Conservation (phyloP, 2,888 invertebrate genomes). For the Chrysolina haemoptera region DNA sequence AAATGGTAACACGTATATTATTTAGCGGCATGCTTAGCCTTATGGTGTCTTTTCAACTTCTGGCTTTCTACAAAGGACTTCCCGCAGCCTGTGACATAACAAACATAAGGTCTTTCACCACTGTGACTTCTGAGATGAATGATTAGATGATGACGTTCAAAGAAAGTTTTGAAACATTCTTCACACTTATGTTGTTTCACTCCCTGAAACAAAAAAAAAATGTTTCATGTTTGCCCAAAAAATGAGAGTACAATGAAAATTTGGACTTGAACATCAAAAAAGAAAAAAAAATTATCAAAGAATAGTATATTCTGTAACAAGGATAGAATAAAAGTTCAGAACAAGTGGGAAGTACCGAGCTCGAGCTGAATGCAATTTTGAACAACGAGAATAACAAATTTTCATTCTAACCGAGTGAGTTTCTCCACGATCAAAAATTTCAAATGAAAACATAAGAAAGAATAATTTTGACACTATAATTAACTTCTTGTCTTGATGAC, state of each 20-base stretch:
- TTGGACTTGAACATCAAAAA: not conserved
- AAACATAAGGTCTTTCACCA: slow-evolving; percentile 61
- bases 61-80: slow-evolving; percentile 63
- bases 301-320: too few species aligned
- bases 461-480: too few species aligned
- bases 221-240: not conserved
- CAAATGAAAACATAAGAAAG: too few species aligned
- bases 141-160: slow-evolving; percentile 62
- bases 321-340: too few species aligned
- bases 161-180: slow-evolving; percentile 62
- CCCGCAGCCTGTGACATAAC: slow-evolving; percentile 58
- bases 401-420: too few species aligned
- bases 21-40: slow-evolving; percentile 52
- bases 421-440: too few species aligned
- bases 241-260: not conserved
- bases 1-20: not conserved
- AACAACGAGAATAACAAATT: too few species aligned
- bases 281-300: not conserved
- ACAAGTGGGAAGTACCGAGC: too few species aligned
- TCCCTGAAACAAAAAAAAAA: slow-evolving; percentile 57
- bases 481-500: too few species aligned
- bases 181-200: slow-evolving; percentile 59
- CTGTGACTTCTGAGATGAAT: slow-evolving; percentile 61
- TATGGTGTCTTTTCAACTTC: slow-evolving; percentile 60
- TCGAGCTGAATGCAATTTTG: too few species aligned